These are phyloP conservation scores for Meda fulgida DNA, from an alignment of 2,797 vertebrate species.

Conservation along the genomic window DNA sequence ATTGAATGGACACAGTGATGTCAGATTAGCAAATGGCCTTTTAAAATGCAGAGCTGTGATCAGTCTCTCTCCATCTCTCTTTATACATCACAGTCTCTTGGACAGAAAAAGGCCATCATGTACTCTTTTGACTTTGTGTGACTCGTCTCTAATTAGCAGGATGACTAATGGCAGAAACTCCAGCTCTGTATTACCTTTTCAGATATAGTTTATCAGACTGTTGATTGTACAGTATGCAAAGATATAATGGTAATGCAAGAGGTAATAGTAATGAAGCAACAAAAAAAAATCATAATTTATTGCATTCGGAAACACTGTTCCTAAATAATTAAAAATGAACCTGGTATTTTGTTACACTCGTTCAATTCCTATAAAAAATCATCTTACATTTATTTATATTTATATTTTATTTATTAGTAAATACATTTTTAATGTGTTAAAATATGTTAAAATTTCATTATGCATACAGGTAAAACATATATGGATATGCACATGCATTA, in stretches of 20 bases:
- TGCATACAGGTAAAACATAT: not conserved
- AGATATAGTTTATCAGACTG: not conserved
- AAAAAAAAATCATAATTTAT: too few species aligned
- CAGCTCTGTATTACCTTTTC: not conserved
- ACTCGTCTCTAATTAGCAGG: not conserved
- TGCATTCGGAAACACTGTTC: not conserved
- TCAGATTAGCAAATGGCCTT: slow-evolving; percentile 62
- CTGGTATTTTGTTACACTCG: not conserved
- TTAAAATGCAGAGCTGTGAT: slow-evolving; percentile 44
- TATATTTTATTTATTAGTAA: not conserved
- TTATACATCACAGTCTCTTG: slow-evolving; percentile 3
- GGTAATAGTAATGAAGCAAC: too few species aligned
- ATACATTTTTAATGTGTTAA: not conserved
- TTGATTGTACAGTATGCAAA: not conserved
- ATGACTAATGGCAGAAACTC: not conserved
- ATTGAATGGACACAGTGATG: slow-evolving; percentile 59
- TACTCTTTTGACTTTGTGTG: slow-evolving; percentile 41
- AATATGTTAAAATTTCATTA: not conserved
- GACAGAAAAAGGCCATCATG: slow-evolving; percentile 20
- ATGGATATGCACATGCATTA: not conserved
- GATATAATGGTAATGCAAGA: not conserved
- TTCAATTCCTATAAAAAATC: not conserved
- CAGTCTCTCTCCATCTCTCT: slow-evolving; percentile 15
- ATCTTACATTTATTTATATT: not conserved
- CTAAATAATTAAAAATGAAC: not conserved